Conservation (phyloP, 1,140 invertebrate genomes). For the Carposina sasakii region DNA sequence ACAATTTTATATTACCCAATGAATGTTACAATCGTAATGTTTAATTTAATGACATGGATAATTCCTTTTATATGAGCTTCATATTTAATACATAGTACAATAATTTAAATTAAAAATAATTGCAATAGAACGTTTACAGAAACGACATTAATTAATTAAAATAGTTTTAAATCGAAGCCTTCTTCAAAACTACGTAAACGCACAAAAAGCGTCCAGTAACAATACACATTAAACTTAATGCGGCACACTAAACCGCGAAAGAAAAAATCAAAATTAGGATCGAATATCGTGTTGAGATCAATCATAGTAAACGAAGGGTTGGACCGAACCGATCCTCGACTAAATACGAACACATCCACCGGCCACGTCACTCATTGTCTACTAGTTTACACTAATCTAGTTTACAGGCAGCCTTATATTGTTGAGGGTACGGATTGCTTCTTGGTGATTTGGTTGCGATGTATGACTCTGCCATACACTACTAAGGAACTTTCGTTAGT, state of each 20-base stretch:
- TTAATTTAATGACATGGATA: slow-evolving; percentile 34
- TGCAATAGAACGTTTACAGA: slow-evolving; percentile 54
- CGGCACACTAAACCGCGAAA: slow-evolving; percentile 51
- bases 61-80: slow-evolving; percentile 40
- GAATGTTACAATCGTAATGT: slow-evolving; percentile 21
- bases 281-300: slow-evolving; percentile 70
- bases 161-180: slow-evolving; percentile 54
- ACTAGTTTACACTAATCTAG: slow-evolving; percentile 13
- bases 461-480: no score
- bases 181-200: slow-evolving; percentile 60
- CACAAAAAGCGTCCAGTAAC: slow-evolving; percentile 63
- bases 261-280: slow-evolving; percentile 57
- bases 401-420: slow-evolving; percentile 22
- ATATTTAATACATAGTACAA: slow-evolving; percentile 54
- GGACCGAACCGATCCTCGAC: slow-evolving; percentile 40
- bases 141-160: slow-evolving; percentile 58
- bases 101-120: slow-evolving; percentile 66
- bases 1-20: slow-evolving; percentile 28
- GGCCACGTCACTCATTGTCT: slow-evolving; percentile 25
- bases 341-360: slow-evolving; percentile 37
- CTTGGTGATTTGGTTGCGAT: no score
- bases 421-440: no score
- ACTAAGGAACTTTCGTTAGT: no score
- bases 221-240: slow-evolving; percentile 49
- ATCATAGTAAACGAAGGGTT: slow-evolving; percentile 55